phyloP scores from a whole-genome alignment of 1,140 invertebrate genomes.

The Olivierus martensii region DNA sequence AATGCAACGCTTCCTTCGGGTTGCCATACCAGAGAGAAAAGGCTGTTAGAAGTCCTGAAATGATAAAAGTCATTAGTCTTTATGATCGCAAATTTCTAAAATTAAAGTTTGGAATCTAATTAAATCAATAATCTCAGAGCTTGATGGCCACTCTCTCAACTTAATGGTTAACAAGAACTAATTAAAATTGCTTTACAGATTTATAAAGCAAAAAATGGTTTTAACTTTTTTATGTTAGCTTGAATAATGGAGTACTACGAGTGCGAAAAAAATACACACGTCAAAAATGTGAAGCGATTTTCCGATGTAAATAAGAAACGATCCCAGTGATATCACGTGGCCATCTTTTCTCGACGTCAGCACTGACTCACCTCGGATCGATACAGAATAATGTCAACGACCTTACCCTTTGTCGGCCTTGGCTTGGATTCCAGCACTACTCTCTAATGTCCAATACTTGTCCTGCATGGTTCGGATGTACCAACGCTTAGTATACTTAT shows the following conservation, averaged over 20 bases:
- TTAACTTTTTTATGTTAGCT: too few relatives aligned
- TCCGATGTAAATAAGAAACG: too few relatives aligned
- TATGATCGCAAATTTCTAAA: not conserved
- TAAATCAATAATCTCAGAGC: not conserved
- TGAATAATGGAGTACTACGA: too few relatives aligned
- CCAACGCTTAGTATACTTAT: conserved; percentile 75
- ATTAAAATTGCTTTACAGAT: too few relatives aligned
- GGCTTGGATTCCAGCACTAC: conserved; percentile 84
- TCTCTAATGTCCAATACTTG: conserved; percentile 88
- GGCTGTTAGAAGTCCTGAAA: conserved; percentile 59
- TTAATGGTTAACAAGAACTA: too few relatives aligned
- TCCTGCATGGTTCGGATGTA: conserved; percentile 91
- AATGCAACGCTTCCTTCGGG: conserved; percentile 80
- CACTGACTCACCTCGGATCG: too few relatives aligned
- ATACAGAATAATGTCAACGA: not conserved
- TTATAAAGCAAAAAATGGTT: not conserved
- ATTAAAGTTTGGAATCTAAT: not conserved
- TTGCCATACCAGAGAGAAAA: conserved; percentile 86
- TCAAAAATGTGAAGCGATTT: too few relatives aligned
- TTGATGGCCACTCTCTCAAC: not conserved
- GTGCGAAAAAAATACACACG: too few relatives aligned
- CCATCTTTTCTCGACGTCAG: too few relatives aligned
- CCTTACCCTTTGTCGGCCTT: conserved; percentile 53
- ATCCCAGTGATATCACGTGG: too few relatives aligned
- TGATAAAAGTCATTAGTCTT: not conserved